phyloP scores from a whole-genome alignment of 2,113 vertebrate species.

The Drymodes brunneopygia region DNA sequence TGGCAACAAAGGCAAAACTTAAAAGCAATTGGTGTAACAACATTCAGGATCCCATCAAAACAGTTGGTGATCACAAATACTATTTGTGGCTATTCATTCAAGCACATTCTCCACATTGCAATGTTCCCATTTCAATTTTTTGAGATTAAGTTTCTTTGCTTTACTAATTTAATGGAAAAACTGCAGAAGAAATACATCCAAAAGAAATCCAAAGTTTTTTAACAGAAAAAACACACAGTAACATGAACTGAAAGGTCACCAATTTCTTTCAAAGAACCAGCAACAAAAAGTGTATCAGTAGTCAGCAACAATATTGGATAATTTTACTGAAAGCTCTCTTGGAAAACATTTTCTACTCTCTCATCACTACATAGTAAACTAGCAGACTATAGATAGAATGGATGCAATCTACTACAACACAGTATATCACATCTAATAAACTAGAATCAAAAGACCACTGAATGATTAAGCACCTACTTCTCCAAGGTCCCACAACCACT shows the following conservation, averaged over 20 bases:
- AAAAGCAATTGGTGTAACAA: not conserved
- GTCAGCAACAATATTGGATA: not conserved
- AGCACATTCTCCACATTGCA: not conserved
- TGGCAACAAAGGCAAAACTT: not conserved
- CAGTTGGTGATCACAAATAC: not conserved
- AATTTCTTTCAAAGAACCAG: not conserved
- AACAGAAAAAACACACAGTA: not conserved
- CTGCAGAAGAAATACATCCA: not conserved
- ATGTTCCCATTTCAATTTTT: not conserved
- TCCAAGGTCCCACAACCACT: not conserved
- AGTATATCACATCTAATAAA: not conserved
- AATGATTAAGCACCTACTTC: not conserved
- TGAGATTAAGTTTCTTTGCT: not conserved
- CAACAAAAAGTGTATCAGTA: not conserved
- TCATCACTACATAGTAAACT: not conserved
- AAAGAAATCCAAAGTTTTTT: not conserved
- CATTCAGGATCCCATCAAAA: not conserved
- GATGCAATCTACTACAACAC: not conserved
- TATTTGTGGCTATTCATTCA: not conserved
- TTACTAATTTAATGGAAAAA: not conserved
- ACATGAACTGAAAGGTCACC: not conserved
- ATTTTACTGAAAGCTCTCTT: not conserved
- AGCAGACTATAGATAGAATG: not conserved
- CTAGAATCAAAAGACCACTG: not conserved
- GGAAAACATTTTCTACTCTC: not conserved